A percentile compares a stretch with the other conserved stretches of the same genome.
phyloP scores from a whole-genome alignment of 2,888 invertebrate genomes.

The Meiosimyza platycephala region DNA sequence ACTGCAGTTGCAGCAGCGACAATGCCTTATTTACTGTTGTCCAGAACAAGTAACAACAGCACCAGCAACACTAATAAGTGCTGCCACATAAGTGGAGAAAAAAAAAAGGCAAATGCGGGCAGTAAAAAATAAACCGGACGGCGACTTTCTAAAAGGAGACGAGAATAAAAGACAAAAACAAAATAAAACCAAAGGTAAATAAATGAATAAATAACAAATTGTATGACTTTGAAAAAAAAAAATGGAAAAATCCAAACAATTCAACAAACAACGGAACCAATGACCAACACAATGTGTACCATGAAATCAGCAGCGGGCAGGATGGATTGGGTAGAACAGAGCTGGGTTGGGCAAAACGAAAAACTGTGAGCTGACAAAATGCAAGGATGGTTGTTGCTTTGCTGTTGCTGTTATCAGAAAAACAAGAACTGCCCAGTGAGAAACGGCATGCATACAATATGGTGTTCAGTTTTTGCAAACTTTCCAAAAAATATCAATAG shows the following conservation, averaged over 20 bases:
- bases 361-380: neutral
- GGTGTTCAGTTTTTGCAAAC: no score
- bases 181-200: neutral
- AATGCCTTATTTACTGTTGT: no score
- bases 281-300: neutral
- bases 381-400: no score
- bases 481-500: no score
- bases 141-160: neutral
- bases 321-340: neutral
- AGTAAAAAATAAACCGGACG: neutral
- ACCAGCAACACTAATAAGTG: neutral
- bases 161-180: neutral
- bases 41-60: neutral
- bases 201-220: no score
- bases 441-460: no score
- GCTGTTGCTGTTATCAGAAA: no score
- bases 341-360: neutral
- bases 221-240: neutral
- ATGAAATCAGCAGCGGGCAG: neutral
- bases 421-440: no score
- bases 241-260: slow-evolving; percentile 5
- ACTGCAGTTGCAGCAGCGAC: neutral
- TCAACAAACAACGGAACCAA: slow-evolving; percentile 8
- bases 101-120: neutral
- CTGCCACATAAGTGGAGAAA: neutral